A percentile compares a stretch with the other conserved stretches of the same genome.
Conservation (phyloP, 2,797 vertebrate genomes). For the Cyclura pinguis region DNA sequence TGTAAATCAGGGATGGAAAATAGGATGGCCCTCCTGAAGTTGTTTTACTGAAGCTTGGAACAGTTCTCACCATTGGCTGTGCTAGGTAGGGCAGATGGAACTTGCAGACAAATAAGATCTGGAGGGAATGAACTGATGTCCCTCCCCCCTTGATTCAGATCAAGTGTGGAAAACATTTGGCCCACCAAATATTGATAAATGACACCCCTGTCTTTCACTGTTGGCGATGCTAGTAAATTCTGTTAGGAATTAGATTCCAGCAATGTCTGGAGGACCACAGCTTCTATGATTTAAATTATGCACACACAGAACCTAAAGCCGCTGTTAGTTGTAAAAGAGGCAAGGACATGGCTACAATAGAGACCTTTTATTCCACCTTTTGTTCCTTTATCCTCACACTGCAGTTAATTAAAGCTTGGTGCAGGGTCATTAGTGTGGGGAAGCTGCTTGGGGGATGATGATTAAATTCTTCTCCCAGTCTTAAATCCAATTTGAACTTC, state of each 20-base stretch:
- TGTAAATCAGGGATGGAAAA: background rate
- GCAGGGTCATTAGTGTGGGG: background rate
- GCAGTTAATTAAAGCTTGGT: background rate
- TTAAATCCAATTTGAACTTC: background rate
- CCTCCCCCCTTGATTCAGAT: too few relatives aligned
- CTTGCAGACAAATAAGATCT: too few relatives aligned
- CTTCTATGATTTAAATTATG: background rate
- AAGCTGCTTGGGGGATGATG: too few relatives aligned
- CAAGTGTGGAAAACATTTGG: too few relatives aligned
- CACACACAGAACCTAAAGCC: background rate
- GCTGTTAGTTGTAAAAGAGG: background rate
- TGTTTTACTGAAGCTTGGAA: background rate
- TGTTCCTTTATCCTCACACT: background rate
- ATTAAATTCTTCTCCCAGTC: background rate
- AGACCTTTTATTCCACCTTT: background rate
- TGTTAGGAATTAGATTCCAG: too few relatives aligned
- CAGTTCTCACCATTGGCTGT: background rate
- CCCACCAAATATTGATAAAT: too few relatives aligned
- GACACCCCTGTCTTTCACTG: too few relatives aligned
- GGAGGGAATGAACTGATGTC: too few relatives aligned
- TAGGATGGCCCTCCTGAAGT: background rate
- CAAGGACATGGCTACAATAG: background rate
- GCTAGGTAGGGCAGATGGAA: too few relatives aligned
- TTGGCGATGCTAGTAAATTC: too few relatives aligned
- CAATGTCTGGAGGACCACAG: too few relatives aligned